Base-by-base conservation (phyloP, 2,888 invertebrate genomes). In the Aleiodes testaceus region DNA sequence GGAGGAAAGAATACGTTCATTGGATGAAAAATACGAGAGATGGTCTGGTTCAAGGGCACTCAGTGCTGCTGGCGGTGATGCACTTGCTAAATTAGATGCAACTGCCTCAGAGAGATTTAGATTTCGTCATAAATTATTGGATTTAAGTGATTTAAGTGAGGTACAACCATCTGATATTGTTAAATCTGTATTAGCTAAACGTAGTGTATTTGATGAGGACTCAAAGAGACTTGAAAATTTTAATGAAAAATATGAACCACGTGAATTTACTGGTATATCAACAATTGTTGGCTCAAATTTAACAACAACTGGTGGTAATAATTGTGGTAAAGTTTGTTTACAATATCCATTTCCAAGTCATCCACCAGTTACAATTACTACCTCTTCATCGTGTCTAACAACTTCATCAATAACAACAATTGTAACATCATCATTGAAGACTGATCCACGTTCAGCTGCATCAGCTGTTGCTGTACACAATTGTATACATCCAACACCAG, bases 121-220 rank as follows among this genome's bases (percentile, higher is more conserved):
- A 78, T 91, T 92, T 44, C 90, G 92, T 18, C 94, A 94, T 81
- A 93, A 94, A 80, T 90, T 95, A 68, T 90, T 95, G 50, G 95
- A 95, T 80, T 89, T 95, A 72, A 94, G 95, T 84, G 94, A 95
- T 84, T 91, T 94, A 73, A 92, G 92, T 81, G 93, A 94, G 82
- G 91, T 95, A 72, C 95, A 97, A 85, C 97, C 97, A 0, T 97
- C 97, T 22, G 97, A 97, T 81, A 97, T 98, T 81, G 95, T 97
- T 47, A 95, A 96, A 82, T 95, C 96, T 22, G 91, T 98, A 80
- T 90, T 98, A 81, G 96, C 97, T 4, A 96, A 96, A 87, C 93
- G 95, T 75, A 97, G 97, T 66, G 96, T 98, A 67, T 98, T 98
- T 88, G 98, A 98, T 86, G 98, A 98, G 87, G 98, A 98, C 87